These are phyloP conservation scores for Oeneis ivallda DNA, from an alignment of 2,888 invertebrate genomes.

Conservation along the genomic window DNA sequence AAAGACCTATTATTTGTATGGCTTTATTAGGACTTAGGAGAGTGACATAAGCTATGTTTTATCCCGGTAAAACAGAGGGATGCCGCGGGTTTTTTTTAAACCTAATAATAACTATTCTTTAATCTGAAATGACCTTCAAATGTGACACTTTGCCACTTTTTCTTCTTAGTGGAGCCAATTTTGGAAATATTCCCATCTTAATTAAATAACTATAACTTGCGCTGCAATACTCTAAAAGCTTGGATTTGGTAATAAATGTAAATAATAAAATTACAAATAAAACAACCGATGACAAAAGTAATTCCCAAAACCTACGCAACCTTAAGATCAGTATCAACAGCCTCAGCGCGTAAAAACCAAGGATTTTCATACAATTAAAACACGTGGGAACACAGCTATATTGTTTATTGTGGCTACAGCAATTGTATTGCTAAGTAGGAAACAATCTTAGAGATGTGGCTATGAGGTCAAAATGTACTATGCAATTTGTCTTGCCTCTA, in stretches of 20 bases:
- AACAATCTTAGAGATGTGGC: constrained; percentile 45
- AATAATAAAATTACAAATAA: constrained; percentile 8
- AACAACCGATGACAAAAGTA: constrained; percentile 39
- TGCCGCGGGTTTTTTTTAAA: no score
- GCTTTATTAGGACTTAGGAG: no score
- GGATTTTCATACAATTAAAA: constrained; percentile 68
- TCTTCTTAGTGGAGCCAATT: background rate
- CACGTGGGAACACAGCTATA: constrained; percentile 64
- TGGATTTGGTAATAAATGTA: constrained; percentile 10
- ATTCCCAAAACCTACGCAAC: constrained; percentile 55
- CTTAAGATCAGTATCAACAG: constrained; percentile 68
- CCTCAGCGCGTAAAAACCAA: constrained; percentile 63
- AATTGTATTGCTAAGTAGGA: constrained; percentile 57
- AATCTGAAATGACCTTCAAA: no score
- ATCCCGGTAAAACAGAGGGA: no score
- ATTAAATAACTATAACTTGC: background rate
- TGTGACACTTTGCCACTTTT: no score
- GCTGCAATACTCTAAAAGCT: background rate
- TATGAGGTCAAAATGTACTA: constrained; percentile 33
- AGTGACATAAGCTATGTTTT: no score
- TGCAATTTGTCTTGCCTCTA: constrained; percentile 27
- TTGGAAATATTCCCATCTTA: background rate
- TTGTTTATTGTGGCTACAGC: constrained; percentile 68
- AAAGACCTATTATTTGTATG: no score
- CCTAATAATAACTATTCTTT: no score